A percentile compares a stretch with the other conserved stretches of the same genome.
Conservation (phyloP, 2,888 invertebrate genomes). For the Mythimna pallens region DNA sequence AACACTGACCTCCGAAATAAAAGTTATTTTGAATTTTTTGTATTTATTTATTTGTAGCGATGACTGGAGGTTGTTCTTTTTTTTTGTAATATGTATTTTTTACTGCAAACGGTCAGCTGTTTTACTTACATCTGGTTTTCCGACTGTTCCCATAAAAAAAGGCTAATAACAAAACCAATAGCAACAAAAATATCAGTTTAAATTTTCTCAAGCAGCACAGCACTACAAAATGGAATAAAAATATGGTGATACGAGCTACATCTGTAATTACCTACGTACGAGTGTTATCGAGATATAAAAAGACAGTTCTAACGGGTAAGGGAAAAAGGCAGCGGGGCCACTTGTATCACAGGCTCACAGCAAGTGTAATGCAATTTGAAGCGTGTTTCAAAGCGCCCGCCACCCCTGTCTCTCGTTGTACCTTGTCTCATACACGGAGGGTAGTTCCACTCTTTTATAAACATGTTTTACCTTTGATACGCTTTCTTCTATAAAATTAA, state of each 20-base stretch:
- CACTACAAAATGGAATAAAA: constrained; percentile 61
- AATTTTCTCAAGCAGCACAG: constrained; percentile 48
- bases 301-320: constrained; percentile 74
- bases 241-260: constrained; percentile 56
- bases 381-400: constrained; percentile 79
- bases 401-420: constrained; percentile 36
- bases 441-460: constrained; percentile 23
- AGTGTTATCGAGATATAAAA: constrained; percentile 81
- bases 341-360: constrained; percentile 73
- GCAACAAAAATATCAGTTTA: not conserved
- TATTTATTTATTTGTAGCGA: too few species aligned
- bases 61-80: too few species aligned
- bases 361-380: constrained; percentile 83
- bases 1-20: too few species aligned
- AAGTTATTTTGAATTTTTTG: too few species aligned
- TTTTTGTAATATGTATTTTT: not conserved
- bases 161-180: not conserved
- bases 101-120: not conserved
- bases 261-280: constrained; percentile 80
- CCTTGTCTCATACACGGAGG: constrained; percentile 17
- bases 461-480: constrained; percentile 10
- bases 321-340: constrained; percentile 76
- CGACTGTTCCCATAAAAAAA: not conserved
- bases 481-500: constrained; percentile 4
- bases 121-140: not conserved